A percentile compares a stretch with the other conserved stretches of the same genome.
Evolutionary conservation across 2,888 invertebrate species (phyloP).

Genomic region (Diadegma fenestrale): DNA sequence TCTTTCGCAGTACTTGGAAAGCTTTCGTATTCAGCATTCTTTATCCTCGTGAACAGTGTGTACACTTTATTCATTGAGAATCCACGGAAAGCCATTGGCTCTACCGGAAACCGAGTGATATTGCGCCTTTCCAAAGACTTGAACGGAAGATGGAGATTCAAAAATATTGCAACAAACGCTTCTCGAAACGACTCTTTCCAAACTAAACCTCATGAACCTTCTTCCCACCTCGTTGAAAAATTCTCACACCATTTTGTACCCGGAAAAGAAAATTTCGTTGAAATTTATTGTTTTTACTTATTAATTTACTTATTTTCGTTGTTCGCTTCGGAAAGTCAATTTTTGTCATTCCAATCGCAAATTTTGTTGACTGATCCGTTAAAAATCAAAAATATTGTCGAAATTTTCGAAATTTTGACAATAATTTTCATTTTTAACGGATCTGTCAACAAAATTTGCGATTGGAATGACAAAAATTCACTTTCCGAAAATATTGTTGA

Average conservation of each 20-base stretch:
- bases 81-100: neutral
- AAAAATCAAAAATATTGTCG: no score
- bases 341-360: no score
- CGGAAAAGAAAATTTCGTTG: no score
- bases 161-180: neutral
- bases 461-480: no score
- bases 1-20: neutral
- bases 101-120: slow-evolving; percentile 1
- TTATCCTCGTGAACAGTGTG: slow-evolving; percentile 9
- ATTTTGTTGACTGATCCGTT: no score
- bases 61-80: slow-evolving; percentile 19
- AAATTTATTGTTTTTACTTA: no score
- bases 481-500: no score
- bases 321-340: no score
- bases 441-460: no score
- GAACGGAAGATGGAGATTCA: neutral
- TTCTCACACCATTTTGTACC: neutral
- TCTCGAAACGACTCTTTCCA: neutral
- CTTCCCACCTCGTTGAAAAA: neutral
- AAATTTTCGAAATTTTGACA: no score
- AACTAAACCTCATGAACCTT: neutral
- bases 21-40: slow-evolving; percentile 26
- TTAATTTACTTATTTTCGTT: no score
- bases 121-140: neutral
- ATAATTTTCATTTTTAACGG: no score